phyloP scores from a whole-genome alignment of 2,888 invertebrate genomes.

The Calephelis perditalis region DNA sequence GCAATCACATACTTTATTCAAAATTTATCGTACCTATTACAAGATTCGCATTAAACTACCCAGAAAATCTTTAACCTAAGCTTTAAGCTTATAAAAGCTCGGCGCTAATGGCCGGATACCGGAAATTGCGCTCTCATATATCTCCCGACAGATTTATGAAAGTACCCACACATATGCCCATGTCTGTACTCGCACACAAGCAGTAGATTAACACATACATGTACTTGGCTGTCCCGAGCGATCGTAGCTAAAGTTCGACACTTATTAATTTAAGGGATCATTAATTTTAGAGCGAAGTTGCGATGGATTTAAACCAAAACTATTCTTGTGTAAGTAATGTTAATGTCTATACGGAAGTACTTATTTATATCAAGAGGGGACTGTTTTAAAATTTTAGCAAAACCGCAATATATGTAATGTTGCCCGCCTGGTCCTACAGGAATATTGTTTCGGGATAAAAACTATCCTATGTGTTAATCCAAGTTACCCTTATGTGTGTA shows the following conservation, averaged over 20 bases:
- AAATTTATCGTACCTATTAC: slow-evolving; percentile 78
- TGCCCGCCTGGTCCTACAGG: too few species aligned
- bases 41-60: slow-evolving; percentile 79
- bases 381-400: neutral
- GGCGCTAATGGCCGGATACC: slow-evolving; percentile 91
- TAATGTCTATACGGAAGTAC: neutral
- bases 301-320: slow-evolving; percentile 37
- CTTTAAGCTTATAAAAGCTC: slow-evolving; percentile 82
- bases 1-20: slow-evolving; percentile 77
- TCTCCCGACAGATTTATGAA: slow-evolving; percentile 94
- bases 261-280: slow-evolving; percentile 71
- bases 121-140: slow-evolving; percentile 95
- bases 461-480: too few species aligned
- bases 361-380: neutral
- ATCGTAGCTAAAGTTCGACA: slow-evolving; percentile 62
- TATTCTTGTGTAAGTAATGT: slow-evolving; percentile 20
- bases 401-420: neutral
- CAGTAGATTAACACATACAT: slow-evolving; percentile 37
- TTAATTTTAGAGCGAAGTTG: slow-evolving; percentile 56
- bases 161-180: slow-evolving; percentile 81
- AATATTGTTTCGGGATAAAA: too few species aligned
- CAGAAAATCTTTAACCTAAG: slow-evolving; percentile 79
- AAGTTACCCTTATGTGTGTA: too few species aligned
- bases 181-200: slow-evolving; percentile 62
- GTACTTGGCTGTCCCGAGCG: slow-evolving; percentile 26